Evolutionary conservation across 1,140 invertebrate species (phyloP).

Genomic region (Drosophila kepulauana): DNA sequence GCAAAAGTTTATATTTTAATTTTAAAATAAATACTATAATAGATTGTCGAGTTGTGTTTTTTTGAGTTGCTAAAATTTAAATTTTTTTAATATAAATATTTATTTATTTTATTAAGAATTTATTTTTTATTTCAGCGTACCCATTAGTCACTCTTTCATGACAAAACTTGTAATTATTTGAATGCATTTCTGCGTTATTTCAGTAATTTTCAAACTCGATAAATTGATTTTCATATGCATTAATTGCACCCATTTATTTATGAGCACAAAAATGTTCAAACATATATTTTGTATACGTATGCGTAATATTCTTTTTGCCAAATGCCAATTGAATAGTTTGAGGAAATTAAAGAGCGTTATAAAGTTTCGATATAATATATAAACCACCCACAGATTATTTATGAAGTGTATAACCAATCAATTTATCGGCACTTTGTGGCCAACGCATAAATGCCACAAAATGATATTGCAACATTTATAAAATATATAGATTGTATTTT

Average conservation of each 20-base stretch:
- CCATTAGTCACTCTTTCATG: background rate
- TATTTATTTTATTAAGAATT: no score
- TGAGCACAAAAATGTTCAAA: slow-evolving; percentile 17
- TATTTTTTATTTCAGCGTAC: background rate
- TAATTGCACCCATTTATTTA: slow-evolving; percentile 66
- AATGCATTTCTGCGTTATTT: slow-evolving; percentile 8
- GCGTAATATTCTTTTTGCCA: background rate
- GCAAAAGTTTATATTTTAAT: no score
- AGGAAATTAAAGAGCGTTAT: background rate
- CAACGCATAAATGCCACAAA: slow-evolving; percentile 27
- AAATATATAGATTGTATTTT: slow-evolving; percentile 40
- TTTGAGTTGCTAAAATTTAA: no score
- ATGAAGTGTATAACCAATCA: slow-evolving; percentile 32
- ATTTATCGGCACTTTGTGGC: slow-evolving; percentile 43
- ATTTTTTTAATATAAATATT: no score
- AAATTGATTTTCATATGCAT: slow-evolving; percentile 66
- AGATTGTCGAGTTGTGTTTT: no score
- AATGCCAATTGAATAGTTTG: slow-evolving; percentile 12
- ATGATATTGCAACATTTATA: slow-evolving; percentile 38
- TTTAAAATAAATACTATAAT: no score
- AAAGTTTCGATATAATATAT: slow-evolving; percentile 6
- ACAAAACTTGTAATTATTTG: background rate
- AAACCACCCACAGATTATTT: slow-evolving; percentile 22
- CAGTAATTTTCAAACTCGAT: slow-evolving; percentile 46
- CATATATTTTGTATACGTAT: background rate